phyloP scores from a whole-genome alignment of 2,797 vertebrate species.

The Sebastes flavidus region DNA sequence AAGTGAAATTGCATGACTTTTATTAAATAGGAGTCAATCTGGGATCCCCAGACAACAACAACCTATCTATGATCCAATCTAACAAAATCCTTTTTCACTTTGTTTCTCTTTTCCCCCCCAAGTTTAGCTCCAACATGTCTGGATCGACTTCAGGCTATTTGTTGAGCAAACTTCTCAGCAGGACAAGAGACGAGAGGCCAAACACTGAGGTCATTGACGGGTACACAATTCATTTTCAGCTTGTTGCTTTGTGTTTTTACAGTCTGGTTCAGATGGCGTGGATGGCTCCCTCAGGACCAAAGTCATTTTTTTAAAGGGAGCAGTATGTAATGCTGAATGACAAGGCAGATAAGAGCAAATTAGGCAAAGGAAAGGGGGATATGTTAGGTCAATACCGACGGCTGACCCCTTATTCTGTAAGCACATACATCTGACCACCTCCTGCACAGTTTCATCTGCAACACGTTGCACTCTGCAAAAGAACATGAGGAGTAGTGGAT shows the following conservation, averaged over 20 bases:
- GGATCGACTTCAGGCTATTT: slow-evolving; percentile 37
- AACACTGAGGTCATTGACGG: slow-evolving; percentile 47
- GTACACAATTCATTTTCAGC: slow-evolving; percentile 43
- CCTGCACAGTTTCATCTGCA: slow-evolving; percentile 1
- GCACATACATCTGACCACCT: not conserved
- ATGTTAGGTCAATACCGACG: not conserved
- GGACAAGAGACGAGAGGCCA: slow-evolving; percentile 38
- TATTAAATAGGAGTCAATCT: not conserved
- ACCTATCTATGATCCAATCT: slow-evolving; percentile 15
- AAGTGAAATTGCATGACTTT: slow-evolving; percentile 25
- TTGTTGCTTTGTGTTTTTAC: slow-evolving; percentile 42
- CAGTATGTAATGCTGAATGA: slow-evolving; percentile 9
- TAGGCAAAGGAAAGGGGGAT: not conserved
- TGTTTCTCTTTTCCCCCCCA: slow-evolving; percentile 1
- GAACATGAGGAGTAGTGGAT: not conserved
- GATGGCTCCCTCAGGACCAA: slow-evolving; percentile 26
- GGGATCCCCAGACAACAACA: slow-evolving; percentile 34
- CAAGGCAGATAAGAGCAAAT: slow-evolving; percentile 30
- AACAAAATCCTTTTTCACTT: slow-evolving; percentile 3
- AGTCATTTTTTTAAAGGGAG: not conserved
- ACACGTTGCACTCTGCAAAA: not conserved
- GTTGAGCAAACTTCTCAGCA: slow-evolving; percentile 45
- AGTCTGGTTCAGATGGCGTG: slow-evolving; percentile 45
- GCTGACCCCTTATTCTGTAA: slow-evolving; percentile 19
- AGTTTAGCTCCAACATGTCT: slow-evolving; percentile 26